Percentiles rank a stretch among this genome's conserved stretches.
These are phyloP conservation scores for Lordiphosa mommai DNA, from an alignment of 1,140 invertebrate species.

Conservation along the genomic window DNA sequence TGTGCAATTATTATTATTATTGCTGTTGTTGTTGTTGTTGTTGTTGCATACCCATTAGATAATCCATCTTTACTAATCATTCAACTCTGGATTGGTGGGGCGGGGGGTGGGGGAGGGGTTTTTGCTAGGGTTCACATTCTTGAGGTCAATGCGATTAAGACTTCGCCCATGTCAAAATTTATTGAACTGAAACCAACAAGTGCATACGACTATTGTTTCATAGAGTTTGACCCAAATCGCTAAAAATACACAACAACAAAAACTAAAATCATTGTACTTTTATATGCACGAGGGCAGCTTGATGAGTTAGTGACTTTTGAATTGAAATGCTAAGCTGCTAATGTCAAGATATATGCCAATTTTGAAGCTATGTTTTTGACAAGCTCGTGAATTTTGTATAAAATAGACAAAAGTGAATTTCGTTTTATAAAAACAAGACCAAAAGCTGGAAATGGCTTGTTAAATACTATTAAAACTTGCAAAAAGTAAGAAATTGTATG, in stretches of 20 bases:
- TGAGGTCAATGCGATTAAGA: constrained; percentile 51
- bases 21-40: background rate
- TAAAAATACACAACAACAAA: constrained; percentile 22
- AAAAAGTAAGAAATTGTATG: no score
- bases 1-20: constrained; percentile 17
- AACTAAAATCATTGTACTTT: background rate
- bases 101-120: no score
- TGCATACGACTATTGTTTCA: constrained; percentile 54
- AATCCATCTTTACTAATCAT: constrained; percentile 34
- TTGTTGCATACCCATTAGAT: constrained; percentile 28
- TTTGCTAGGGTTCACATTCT: constrained; percentile 20
- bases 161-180: constrained; percentile 25
- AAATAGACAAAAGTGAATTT: no score
- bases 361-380: background rate
- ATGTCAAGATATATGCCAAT: no score
- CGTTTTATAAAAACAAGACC: no score
- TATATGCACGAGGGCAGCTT: background rate
- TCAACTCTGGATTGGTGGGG: constrained; percentile 1
- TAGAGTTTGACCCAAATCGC: constrained; percentile 58
- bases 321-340: background rate
- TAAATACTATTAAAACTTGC: no score
- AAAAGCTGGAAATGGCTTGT: no score
- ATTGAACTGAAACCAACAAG: constrained; percentile 38
- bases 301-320: no score
- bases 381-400: background rate